These are phyloP conservation scores for Yoshiicerus persimilis DNA, from an alignment of 1,140 invertebrate genomes.

Conservation along the genomic window DNA sequence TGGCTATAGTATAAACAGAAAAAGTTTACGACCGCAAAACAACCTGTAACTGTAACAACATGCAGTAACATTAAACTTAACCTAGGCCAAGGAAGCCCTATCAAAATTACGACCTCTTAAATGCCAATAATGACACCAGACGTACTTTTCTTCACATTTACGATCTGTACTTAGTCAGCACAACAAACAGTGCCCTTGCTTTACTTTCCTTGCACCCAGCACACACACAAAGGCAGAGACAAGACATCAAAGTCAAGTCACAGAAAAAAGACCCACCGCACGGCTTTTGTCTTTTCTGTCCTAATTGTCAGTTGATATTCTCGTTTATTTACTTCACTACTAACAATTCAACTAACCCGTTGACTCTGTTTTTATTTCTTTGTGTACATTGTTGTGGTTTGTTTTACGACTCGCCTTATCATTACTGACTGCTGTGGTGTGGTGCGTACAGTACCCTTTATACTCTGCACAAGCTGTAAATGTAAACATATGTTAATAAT, in stretches of 20 bases:
- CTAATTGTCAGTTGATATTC: slow-evolving; percentile 17
- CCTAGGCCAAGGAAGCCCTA: slow-evolving; percentile 21
- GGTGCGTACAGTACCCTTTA: neutral
- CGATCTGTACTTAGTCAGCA: neutral
- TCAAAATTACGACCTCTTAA: slow-evolving; percentile 29
- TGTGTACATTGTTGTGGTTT: neutral
- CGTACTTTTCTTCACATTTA: slow-evolving; percentile 17
- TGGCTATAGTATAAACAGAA: slow-evolving; percentile 23
- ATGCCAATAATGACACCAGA: slow-evolving; percentile 19
- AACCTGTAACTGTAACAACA: slow-evolving; percentile 34
- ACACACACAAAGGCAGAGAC: neutral
- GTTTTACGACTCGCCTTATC: neutral
- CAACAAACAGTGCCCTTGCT: neutral
- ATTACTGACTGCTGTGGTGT: neutral
- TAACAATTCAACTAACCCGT: neutral
- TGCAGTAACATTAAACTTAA: slow-evolving; percentile 8
- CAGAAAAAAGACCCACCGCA: neutral
- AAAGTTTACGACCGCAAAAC: slow-evolving; percentile 38
- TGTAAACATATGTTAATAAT: neutral
- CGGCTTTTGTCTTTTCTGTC: neutral
- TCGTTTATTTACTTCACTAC: neutral
- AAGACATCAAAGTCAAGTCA: slow-evolving; percentile 8
- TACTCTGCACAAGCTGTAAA: neutral
- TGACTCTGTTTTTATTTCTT: neutral
- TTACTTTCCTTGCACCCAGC: neutral